Evolutionary conservation across 2,113 vertebrate species (phyloP).

Genomic region (Chlorodrepanis virens): DNA sequence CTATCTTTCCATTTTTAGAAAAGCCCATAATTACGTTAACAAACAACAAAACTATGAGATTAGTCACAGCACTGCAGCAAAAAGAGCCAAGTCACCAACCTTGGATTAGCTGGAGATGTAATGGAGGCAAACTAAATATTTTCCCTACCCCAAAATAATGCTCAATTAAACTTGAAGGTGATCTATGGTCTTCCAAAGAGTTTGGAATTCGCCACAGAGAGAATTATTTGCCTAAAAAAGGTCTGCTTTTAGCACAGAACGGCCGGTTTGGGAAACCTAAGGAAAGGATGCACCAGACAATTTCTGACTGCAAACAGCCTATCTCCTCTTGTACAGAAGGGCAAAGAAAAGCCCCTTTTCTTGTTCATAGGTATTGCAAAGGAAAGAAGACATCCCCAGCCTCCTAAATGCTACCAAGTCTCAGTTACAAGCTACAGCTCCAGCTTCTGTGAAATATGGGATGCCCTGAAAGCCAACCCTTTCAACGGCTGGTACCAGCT

Average conservation of each 20-base stretch:
- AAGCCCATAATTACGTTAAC: not conserved
- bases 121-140: not conserved
- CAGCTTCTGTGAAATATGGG: not conserved
- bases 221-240: not conserved
- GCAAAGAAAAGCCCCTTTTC: not conserved
- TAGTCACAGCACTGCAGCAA: not conserved
- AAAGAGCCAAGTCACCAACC: not conserved
- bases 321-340: not conserved
- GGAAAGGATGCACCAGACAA: not conserved
- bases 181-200: fast-evolving
- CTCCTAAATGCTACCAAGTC: not conserved
- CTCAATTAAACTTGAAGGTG: not conserved
- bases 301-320: not conserved
- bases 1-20: not conserved
- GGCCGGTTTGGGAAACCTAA: not conserved
- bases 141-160: not conserved
- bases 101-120: not conserved
- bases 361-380: not conserved
- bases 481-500: not conserved
- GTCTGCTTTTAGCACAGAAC: not conserved
- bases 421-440: not conserved
- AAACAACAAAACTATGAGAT: not conserved
- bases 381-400: not conserved
- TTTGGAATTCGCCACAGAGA: not conserved
- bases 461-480: not conserved